A percentile compares a stretch with the other conserved stretches of the same genome.
Evolutionary conservation across 2,797 vertebrate genomes (phyloP).

Genomic region (Sebastes cheni): DNA sequence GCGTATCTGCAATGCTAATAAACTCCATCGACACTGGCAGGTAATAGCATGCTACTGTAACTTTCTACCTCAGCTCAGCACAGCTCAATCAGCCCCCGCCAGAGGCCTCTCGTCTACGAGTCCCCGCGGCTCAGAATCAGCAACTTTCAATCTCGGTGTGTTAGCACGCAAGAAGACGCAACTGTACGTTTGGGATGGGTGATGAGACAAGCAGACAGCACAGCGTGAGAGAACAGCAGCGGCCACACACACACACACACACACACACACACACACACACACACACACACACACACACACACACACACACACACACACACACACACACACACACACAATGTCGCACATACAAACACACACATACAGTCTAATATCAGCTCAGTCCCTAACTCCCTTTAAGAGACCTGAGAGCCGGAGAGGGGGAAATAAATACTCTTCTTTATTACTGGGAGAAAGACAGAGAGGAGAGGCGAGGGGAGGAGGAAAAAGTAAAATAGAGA

Average conservation of each 20-base stretch:
- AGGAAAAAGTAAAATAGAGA: slow-evolving; percentile 60
- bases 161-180: slow-evolving; percentile 77
- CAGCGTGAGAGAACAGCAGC: slow-evolving; percentile 45
- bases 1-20: slow-evolving; percentile 81
- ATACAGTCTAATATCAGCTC: slow-evolving; percentile 75
- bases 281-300: background rate
- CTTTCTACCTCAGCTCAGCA: slow-evolving; percentile 79
- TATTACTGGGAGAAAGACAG: slow-evolving; percentile 79
- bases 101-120: slow-evolving; percentile 75
- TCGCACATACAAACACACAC: slow-evolving; percentile 43
- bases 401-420: slow-evolving; percentile 66
- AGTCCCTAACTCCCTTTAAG: slow-evolving; percentile 79
- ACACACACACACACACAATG: background rate
- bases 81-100: slow-evolving; percentile 80
- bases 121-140: slow-evolving; percentile 79
- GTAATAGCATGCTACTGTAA: slow-evolving; percentile 79
- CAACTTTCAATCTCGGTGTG: slow-evolving; percentile 80
- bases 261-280: slow-evolving; percentile 11
- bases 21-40: slow-evolving; percentile 75
- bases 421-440: slow-evolving; percentile 83
- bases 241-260: slow-evolving; percentile 1
- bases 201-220: slow-evolving; percentile 78
- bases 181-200: slow-evolving; percentile 78
- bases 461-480: slow-evolving; percentile 40
- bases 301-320: slow-evolving; percentile 44